Evolutionary conservation across 2,113 vertebrate genomes (phyloP).

Genomic region (Megaceryle maxima): DNA sequence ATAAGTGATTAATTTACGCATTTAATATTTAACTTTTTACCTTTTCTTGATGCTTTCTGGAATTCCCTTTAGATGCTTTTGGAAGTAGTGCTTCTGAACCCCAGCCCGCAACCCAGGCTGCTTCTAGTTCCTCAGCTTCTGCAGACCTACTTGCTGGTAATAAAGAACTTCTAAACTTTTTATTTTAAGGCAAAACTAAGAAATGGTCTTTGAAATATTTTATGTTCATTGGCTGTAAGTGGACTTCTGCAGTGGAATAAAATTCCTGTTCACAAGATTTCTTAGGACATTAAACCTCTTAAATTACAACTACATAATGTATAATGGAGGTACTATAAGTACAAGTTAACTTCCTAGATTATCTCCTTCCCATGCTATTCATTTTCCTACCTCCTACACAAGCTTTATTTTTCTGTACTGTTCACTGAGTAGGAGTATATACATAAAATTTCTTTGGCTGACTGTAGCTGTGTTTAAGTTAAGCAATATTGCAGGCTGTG

Average conservation of each 20-base stretch:
- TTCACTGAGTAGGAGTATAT: background rate
- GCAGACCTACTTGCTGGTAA: slow-evolving; percentile 94
- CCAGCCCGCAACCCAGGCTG: slow-evolving; percentile 81
- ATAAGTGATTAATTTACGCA: background rate
- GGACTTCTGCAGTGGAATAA: background rate
- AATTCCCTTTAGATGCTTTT: slow-evolving; percentile 88
- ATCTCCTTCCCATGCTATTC: background rate
- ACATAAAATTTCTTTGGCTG: background rate
- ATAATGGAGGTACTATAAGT: background rate
- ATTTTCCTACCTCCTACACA: background rate
- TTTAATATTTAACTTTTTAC: slow-evolving; percentile 57
- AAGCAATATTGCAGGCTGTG: background rate
- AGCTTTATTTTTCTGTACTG: background rate
- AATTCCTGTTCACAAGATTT: background rate
- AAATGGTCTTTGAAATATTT: background rate
- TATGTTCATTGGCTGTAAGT: background rate
- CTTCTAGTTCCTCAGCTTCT: slow-evolving; percentile 83
- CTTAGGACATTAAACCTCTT: background rate
- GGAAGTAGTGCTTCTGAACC: slow-evolving; percentile 81
- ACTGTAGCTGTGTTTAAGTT: background rate
- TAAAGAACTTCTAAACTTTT: slow-evolving; percentile 23
- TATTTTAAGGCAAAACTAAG: background rate
- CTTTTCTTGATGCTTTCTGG: slow-evolving; percentile 79
- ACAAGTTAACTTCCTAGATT: background rate
- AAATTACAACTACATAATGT: background rate